A percentile compares a stretch with the other conserved stretches of the same genome.
Evolutionary conservation across 2,113 vertebrate species (phyloP).

Genomic region (Istiophorus platypterus): DNA sequence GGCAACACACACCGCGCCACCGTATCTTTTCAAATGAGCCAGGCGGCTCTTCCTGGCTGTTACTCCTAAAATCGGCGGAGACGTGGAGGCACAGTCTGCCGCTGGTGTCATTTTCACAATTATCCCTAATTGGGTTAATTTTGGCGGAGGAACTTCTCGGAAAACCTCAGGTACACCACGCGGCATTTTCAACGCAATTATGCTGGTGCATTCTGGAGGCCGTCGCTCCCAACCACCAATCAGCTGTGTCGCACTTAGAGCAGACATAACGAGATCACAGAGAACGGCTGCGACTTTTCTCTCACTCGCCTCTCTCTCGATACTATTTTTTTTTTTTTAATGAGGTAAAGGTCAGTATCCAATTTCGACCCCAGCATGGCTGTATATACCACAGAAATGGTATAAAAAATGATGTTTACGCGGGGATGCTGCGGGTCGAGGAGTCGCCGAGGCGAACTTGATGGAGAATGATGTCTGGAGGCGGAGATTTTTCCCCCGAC

Average conservation of each 20-base stretch:
- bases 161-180: conserved; percentile 24
- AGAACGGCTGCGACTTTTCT: conserved; percentile 20
- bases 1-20: conserved; percentile 10
- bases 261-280: conserved; percentile 65
- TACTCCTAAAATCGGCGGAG: not conserved
- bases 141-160: not conserved
- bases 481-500: conserved; percentile 1
- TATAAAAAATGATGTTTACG: conserved; percentile 21
- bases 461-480: conserved; percentile 27
- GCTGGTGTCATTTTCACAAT: conserved; percentile 39
- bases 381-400: conserved; percentile 21
- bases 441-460: conserved; percentile 17
- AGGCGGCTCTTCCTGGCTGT: conserved; percentile 3
- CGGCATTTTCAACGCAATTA: conserved; percentile 47
- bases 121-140: conserved; percentile 59
- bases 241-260: conserved; percentile 40
- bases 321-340: conserved; percentile 56
- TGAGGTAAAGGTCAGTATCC: conserved; percentile 64
- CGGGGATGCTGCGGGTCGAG: not conserved
- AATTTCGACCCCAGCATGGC: conserved; percentile 37
- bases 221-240: conserved; percentile 62
- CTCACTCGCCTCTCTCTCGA: conserved; percentile 31
- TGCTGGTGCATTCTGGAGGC: not conserved
- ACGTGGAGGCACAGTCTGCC: conserved; percentile 8
- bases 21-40: conserved; percentile 39